Evolutionary conservation across 1,140 invertebrate species (phyloP).

Genomic region (Aleiodes sp.): DNA sequence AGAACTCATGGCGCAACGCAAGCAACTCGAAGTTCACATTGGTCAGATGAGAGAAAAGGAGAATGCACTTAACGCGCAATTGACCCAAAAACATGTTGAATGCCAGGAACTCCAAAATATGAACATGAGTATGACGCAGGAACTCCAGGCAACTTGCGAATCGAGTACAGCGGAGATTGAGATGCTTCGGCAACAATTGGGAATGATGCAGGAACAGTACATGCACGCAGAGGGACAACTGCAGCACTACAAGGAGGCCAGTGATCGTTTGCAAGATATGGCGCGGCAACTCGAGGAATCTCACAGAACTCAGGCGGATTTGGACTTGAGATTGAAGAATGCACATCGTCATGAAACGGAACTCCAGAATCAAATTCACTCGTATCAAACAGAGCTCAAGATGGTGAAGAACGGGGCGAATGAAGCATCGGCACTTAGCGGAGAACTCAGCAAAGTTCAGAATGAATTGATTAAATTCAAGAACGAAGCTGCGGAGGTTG

Average conservation of each 20-base stretch:
- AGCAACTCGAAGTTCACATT: constrained; percentile 68
- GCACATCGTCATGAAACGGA: constrained; percentile 60
- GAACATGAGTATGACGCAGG: constrained; percentile 61
- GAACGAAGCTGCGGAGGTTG: constrained; percentile 49
- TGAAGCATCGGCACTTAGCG: constrained; percentile 47
- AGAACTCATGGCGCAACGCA: constrained; percentile 63
- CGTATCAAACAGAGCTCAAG: constrained; percentile 54
- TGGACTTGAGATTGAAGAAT: constrained; percentile 67
- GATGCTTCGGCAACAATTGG: constrained; percentile 60
- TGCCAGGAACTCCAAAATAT: constrained; percentile 63
- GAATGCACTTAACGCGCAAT: constrained; percentile 62
- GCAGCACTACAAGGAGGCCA: constrained; percentile 56
- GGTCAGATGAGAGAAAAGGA: constrained; percentile 65
- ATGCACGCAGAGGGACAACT: constrained; percentile 57
- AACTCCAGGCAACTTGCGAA: constrained; percentile 65
- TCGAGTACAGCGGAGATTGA: constrained; percentile 61
- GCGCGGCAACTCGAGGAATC: constrained; percentile 71
- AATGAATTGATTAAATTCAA: constrained; percentile 50
- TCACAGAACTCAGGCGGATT: constrained; percentile 63
- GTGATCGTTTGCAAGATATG: constrained; percentile 62
- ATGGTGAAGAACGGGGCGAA: constrained; percentile 48
- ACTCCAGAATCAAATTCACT: constrained; percentile 56
- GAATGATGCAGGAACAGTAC: constrained; percentile 62
- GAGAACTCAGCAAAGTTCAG: constrained; percentile 49
- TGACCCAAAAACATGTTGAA: constrained; percentile 67